Base-by-base conservation (phyloP, 2,797 vertebrate species). In the Enteromius mattozi region DNA sequence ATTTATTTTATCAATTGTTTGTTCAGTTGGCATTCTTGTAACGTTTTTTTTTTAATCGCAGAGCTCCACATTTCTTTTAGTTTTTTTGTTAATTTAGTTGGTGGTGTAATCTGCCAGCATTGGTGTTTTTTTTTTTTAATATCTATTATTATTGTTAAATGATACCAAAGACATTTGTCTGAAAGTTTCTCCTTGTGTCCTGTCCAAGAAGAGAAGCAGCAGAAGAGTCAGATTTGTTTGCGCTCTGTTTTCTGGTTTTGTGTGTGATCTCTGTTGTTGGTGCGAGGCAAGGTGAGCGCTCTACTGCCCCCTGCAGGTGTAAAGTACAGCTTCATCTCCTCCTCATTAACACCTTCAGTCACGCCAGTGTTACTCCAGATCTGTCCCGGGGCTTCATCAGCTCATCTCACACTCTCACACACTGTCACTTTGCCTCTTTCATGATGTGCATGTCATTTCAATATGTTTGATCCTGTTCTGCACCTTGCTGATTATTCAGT, bases 101-200 rank as follows among this genome's bases (percentile, higher is more conserved):
- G 1, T 17, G 6, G 6, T 54, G 6, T 54, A 54, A 21, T 89
- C 51, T 81, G 69, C 82, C 84, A 42, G 54, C 83, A 61, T 59
- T 10, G 76, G 84, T 88, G 27, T 80, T 89, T 88, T 78, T 51
- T 33, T 33, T 33, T 35, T 5, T 4, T 35, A n/a, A n/a, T n/a
- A n/a, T n/a, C n/a, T 35, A 35, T 35, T 35, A 4, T 6, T 40
- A 19, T 54, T 21, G 8, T 54, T 8, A 3, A 54, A 21, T 54
- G 6, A 54, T 54, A 2, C 17, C 51, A 21, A 2, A 54, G 17
- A 54, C 21, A 2, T 21, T 54, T 54, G 17, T 54, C 51, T 54
- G 24, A 78, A 63, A n/a, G 49, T 37, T 54, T 40, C 33, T 77
- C 6, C 35, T 40, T 59, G 75, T 6, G 14, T 45, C 4, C 37